Percentiles rank a stretch among this genome's conserved stretches.
These are phyloP conservation scores for Arge pagana DNA, from an alignment of 2,888 invertebrate genomes.

Conservation along the genomic window DNA sequence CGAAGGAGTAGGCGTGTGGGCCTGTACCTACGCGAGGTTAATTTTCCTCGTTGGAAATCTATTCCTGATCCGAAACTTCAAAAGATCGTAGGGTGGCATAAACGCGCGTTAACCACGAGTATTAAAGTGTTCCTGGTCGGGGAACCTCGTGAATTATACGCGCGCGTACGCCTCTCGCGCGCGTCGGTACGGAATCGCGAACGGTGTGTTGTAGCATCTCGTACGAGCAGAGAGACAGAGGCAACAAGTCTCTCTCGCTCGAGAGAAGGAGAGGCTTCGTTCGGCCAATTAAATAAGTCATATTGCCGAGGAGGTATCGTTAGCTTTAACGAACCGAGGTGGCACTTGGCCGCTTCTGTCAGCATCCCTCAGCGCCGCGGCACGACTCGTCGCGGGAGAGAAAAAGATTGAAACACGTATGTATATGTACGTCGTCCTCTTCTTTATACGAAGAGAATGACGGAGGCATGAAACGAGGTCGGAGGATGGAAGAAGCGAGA, in stretches of 20 bases:
- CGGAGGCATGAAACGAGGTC: neutral
- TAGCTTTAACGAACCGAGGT: constrained; percentile 25
- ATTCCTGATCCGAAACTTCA: constrained; percentile 20
- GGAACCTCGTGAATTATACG: constrained; percentile 18
- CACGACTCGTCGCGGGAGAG: constrained; percentile 20
- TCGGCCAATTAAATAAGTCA: constrained; percentile 46
- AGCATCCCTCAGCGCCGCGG: constrained; percentile 24
- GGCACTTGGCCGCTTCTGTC: constrained; percentile 25
- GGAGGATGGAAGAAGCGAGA: neutral
- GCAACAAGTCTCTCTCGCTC: no score
- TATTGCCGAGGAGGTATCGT: constrained; percentile 34
- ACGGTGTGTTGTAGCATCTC: neutral
- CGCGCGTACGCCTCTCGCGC: neutral
- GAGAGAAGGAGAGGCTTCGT: constrained; percentile 29
- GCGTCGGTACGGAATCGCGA: neutral
- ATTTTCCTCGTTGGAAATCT: constrained; percentile 1
- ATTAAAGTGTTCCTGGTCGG: constrained; percentile 16
- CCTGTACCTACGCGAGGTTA: no score
- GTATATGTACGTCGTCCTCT: neutral
- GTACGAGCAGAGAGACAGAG: constrained; percentile 1
- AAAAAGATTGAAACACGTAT: no score
- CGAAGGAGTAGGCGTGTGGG: neutral
- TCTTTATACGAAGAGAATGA: neutral
- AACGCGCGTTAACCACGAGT: constrained; percentile 13
- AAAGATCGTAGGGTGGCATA: constrained; percentile 11